Percentiles rank a stretch among this genome's conserved stretches.
phyloP scores from a whole-genome alignment of 37 sponge, comb jelly and placozoan genomes.

The Ianthella basta region DNA sequence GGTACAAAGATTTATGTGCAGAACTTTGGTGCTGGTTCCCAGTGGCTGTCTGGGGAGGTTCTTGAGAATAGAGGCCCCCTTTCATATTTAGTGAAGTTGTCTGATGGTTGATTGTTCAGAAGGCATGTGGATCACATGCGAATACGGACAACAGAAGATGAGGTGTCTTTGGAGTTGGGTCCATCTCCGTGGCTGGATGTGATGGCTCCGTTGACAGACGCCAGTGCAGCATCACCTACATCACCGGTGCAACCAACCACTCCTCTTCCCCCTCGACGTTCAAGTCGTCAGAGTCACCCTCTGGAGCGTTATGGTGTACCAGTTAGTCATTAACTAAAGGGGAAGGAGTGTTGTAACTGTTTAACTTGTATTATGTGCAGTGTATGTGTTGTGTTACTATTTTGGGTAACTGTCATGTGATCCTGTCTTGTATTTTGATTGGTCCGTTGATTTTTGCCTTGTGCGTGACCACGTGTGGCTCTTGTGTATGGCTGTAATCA shows the following conservation, averaged over 20 bases:
- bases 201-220: neutral
- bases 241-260: neutral
- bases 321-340: slow-evolving; percentile 1
- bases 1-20: neutral
- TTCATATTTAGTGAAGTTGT: slow-evolving; percentile 14
- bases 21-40: slow-evolving; percentile 3
- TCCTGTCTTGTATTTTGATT: too few species aligned
- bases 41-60: slow-evolving; percentile 17
- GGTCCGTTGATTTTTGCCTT: too few species aligned
- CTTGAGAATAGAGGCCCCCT: slow-evolving; percentile 14
- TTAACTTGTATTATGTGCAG: neutral
- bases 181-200: neutral
- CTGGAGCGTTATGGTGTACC: slow-evolving; percentile 1
- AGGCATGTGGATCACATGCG: slow-evolving; percentile 41
- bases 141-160: neutral
- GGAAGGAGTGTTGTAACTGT: slow-evolving; percentile 6
- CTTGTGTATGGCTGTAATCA: too few species aligned
- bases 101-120: slow-evolving; percentile 25
- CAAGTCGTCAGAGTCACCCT: neutral
- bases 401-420: too few species aligned
- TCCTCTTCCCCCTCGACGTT: neutral
- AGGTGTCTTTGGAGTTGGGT: too few species aligned
- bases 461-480: too few species aligned
- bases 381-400: too few species aligned
- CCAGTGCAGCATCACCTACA: neutral